Evolutionary conservation across 2,113 vertebrate genomes (phyloP).

Genomic region (Diphyllodes magnificus): DNA sequence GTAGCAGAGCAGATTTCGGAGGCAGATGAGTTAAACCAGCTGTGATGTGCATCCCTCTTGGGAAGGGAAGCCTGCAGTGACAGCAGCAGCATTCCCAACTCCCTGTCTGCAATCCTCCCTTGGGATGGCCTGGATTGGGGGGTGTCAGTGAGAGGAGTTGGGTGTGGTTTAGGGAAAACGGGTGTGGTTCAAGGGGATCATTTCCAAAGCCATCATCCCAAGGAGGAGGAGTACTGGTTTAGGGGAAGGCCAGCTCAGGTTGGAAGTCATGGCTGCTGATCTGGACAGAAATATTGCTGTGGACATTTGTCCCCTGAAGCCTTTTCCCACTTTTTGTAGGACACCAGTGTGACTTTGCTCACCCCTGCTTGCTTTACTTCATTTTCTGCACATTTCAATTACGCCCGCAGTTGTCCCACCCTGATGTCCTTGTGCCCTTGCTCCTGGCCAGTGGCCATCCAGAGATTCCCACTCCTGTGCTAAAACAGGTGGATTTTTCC

Average conservation of each 20-base stretch:
- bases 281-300: background rate
- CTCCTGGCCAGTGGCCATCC: background rate
- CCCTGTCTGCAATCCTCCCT: background rate
- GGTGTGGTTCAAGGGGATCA: background rate
- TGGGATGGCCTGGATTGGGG: rapidly evolving
- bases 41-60: background rate
- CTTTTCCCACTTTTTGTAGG: background rate
- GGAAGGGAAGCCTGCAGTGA: background rate
- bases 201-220: background rate
- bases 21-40: slow-evolving; percentile 20
- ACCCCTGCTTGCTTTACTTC: background rate
- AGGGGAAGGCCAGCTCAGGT: background rate
- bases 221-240: background rate
- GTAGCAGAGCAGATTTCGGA: background rate
- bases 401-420: background rate
- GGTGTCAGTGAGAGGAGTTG: background rate
- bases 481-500: background rate
- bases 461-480: background rate
- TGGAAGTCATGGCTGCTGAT: background rate
- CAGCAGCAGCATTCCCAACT: background rate
- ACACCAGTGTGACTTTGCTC: background rate
- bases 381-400: background rate
- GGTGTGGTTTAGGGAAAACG: background rate
- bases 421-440: background rate
- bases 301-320: background rate